Conservation (phyloP, 2,113 vertebrate genomes). For the Semnornis frantzii region DNA sequence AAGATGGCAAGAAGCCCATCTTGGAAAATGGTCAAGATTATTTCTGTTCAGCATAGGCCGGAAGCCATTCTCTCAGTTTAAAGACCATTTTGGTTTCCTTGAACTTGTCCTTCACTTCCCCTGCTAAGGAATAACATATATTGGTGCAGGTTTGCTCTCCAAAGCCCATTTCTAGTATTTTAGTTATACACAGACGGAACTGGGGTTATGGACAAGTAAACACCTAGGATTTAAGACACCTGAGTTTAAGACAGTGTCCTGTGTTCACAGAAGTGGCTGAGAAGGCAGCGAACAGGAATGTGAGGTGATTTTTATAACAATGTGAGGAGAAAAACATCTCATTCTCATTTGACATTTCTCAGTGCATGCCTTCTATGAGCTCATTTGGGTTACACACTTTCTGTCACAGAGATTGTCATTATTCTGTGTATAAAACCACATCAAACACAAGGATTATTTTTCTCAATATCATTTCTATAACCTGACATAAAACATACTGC, state of each 20-base stretch:
- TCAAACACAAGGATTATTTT: not conserved
- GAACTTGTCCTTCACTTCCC: not conserved
- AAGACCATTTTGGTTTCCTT: not conserved
- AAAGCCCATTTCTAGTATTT: not conserved
- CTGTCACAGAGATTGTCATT: not conserved
- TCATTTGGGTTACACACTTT: not conserved
- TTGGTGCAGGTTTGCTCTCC: not conserved
- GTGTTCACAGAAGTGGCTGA: not conserved
- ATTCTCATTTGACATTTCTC: not conserved
- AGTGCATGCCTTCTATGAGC: not conserved
- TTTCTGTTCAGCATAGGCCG: not conserved
- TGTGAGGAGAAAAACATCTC: not conserved
- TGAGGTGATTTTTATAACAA: not conserved
- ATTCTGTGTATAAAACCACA: not conserved
- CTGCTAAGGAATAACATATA: not conserved
- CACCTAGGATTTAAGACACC: not conserved
- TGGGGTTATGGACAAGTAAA: not conserved
- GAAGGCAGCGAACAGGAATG: not conserved
- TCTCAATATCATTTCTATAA: not conserved
- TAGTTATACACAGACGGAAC: not conserved
- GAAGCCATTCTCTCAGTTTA: not conserved
- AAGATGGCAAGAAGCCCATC: not conserved
- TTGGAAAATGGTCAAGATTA: not conserved
- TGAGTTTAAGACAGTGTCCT: not conserved
- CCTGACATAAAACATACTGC: not conserved